Base-by-base conservation (phyloP, 2,797 vertebrate species). In the Pangasius macronema region DNA sequence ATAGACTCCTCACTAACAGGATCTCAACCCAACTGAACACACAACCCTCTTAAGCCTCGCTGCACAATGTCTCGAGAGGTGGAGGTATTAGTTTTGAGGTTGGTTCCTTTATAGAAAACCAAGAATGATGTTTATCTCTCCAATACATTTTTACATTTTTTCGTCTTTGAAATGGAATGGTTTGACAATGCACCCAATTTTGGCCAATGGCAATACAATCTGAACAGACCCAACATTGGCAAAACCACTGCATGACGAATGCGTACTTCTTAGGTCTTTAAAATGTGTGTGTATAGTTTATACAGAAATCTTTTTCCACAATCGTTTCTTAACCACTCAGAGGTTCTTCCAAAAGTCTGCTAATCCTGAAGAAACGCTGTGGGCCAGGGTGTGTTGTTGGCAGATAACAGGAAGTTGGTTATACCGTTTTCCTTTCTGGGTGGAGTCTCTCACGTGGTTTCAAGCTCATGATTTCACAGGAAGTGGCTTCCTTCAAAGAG, bases 381-480 rank as follows among this genome's bases (percentile, higher is more conserved):
- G 9, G 0, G 30, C 39, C 72, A 63, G 59, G 42, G 42, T 73
- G 67, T 84, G 33, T 20, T 39, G 24, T 20, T 53, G 73, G 73
- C 59, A 77, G 65, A 85, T 77, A 39, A 76, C 86, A 83, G 86
- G 81, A 87, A 76, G 80, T 63, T 73, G 30, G 33, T 83, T 53
- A 27, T 63, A 51, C 20, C n/a, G 49, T 87, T 72, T 85, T 53
- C 70, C 59, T 83, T n/a, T 83, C 59, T 83, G 86, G 81, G 86
- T 87, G 86, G 70, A 68, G 81, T 77, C 51, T 33, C 72, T 87
- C 79, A 87, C 77, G 73, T 61, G 79, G 79, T 73, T 82, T 87
- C 75, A 61, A 76, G 70, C 57, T 76, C 46, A 42, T 27, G 30
- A 59, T 59, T 87, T 87, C 33, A 63, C 81, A 87, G 57, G 42